Evolutionary conservation across 2,797 vertebrate species (phyloP).

Genomic region (Sebastes paucispinis): DNA sequence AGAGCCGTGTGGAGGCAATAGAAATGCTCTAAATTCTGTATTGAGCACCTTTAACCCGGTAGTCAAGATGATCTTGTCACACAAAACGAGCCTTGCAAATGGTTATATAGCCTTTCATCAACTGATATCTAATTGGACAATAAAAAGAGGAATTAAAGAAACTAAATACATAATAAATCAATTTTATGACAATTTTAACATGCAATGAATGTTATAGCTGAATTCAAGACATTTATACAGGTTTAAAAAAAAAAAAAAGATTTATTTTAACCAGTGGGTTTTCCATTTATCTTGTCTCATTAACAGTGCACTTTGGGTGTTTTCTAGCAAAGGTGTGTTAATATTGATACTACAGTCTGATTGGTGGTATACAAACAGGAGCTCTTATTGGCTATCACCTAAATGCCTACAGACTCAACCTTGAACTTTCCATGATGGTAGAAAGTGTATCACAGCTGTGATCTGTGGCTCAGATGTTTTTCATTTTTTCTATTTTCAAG

Average conservation of each 20-base stretch:
- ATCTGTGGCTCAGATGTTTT: not conserved
- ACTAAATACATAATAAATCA: not conserved
- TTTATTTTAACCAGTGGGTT: not conserved
- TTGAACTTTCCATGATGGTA: not conserved
- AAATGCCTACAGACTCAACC: not conserved
- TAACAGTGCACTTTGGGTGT: not conserved
- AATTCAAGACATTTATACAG: not conserved
- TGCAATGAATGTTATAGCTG: not conserved
- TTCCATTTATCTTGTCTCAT: not conserved
- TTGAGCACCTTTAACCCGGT: not conserved
- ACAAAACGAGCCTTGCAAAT: not conserved
- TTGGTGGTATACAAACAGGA: not conserved
- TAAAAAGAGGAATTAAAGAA: not conserved
- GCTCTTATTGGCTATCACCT: not conserved
- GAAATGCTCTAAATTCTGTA: no score
- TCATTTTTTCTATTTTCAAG: not conserved
- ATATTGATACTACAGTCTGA: not conserved
- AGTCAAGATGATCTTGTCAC: not conserved
- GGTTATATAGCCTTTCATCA: not conserved
- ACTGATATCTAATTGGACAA: not conserved
- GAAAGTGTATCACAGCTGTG: not conserved
- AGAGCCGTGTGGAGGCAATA: no score
- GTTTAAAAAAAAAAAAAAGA: not conserved
- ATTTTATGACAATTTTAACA: not conserved
- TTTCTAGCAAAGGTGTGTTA: not conserved